phyloP scores from a whole-genome alignment of 2,888 invertebrate species.

The Acleris cristana region DNA sequence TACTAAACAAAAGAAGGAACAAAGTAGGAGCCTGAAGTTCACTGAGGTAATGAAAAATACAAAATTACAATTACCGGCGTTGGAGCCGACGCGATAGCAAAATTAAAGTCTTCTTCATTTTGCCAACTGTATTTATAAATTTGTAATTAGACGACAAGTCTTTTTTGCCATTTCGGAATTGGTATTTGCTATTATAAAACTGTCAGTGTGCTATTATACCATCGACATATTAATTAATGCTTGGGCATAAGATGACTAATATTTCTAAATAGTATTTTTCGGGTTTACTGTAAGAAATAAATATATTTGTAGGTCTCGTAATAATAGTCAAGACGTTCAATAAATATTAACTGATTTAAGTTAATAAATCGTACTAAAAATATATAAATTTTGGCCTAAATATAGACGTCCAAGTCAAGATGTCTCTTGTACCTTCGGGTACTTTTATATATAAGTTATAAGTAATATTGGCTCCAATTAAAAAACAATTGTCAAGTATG shows the following conservation, averaged over 20 bases:
- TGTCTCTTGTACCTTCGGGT: constrained; percentile 1
- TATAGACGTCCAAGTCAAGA: not conserved
- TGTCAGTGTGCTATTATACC: not conserved
- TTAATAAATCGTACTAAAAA: not conserved
- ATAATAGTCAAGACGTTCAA: not conserved
- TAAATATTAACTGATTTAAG: not conserved
- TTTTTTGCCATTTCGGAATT: no score
- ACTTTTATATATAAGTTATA: constrained; percentile 1
- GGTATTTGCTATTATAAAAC: not conserved
- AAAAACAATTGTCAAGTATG: not conserved
- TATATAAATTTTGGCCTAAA: not conserved
- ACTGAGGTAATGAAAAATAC: not conserved
- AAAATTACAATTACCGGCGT: not conserved
- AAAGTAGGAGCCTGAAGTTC: constrained; percentile 74
- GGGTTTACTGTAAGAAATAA: not conserved
- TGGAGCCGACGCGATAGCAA: no score
- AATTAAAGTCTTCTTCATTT: no score
- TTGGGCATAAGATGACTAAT: not conserved
- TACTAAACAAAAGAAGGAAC: constrained; percentile 93
- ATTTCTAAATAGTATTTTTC: not conserved
- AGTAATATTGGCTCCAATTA: not conserved
- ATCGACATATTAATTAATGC: not conserved
- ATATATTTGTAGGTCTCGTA: not conserved
- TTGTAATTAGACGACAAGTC: no score
- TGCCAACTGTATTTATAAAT: no score